Evolutionary conservation across 2,113 vertebrate genomes (phyloP).

Genomic region (Gavialis gangeticus): DNA sequence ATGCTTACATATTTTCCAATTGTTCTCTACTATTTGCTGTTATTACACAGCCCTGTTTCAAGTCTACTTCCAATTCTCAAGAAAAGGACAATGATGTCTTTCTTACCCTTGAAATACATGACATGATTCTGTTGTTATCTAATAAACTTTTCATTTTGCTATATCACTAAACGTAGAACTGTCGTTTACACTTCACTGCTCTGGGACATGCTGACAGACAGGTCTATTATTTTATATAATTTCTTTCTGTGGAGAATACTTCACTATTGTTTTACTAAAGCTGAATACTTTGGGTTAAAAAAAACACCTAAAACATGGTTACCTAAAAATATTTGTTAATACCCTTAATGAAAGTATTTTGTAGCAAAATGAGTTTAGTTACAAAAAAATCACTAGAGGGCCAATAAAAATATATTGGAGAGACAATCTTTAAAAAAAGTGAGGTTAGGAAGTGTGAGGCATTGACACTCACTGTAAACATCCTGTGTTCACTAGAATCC

Average conservation of each 20-base stretch:
- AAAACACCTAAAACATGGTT: slow-evolving; percentile 59
- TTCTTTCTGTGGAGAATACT: slow-evolving; percentile 10
- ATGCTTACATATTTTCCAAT: slow-evolving; percentile 16
- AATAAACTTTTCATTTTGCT: neutral
- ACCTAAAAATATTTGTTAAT: slow-evolving; percentile 80
- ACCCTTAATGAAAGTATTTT: slow-evolving; percentile 76
- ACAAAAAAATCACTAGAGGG: slow-evolving; percentile 77
- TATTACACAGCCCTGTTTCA: neutral
- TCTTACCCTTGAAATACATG: neutral
- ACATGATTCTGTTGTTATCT: neutral
- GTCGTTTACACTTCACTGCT: slow-evolving; percentile 38
- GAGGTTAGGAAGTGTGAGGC: slow-evolving; percentile 82
- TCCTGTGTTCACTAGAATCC: slow-evolving; percentile 76
- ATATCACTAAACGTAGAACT: neutral
- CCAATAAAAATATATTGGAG: slow-evolving; percentile 83
- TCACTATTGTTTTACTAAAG: slow-evolving; percentile 65
- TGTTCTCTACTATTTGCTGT: neutral
- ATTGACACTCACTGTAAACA: slow-evolving; percentile 84
- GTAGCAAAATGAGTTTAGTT: slow-evolving; percentile 76
- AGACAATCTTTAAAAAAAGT: slow-evolving; percentile 79
- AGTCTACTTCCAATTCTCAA: slow-evolving; percentile 18
- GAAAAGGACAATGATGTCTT: slow-evolving; percentile 26
- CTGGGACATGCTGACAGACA: slow-evolving; percentile 25
- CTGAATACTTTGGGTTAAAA: slow-evolving; percentile 66
- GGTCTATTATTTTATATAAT: neutral